A percentile compares a stretch with the other conserved stretches of the same genome.
Evolutionary conservation across 1,140 invertebrate genomes (phyloP).

Genomic region (Lasioglossum albipes): DNA sequence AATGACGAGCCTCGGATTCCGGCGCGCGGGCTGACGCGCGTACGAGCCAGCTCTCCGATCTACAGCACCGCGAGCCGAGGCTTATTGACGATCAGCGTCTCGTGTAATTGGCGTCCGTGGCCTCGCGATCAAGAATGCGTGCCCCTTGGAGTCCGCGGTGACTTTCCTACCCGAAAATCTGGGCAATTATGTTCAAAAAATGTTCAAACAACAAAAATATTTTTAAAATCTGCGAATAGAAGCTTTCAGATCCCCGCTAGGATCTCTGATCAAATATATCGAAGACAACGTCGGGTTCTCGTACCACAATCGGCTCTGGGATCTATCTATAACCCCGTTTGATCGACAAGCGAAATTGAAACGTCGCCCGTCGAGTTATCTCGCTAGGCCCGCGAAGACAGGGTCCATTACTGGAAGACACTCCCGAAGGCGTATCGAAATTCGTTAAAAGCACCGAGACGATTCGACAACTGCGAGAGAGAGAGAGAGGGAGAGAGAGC

Average conservation of each 20-base stretch:
- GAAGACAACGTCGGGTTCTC: no score
- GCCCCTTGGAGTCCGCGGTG: no score
- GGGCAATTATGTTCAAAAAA: no score
- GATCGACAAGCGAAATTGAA: conserved; percentile 26
- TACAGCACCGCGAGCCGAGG: background rate
- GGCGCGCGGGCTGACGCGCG: background rate
- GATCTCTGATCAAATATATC: no score
- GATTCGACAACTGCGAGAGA: background rate
- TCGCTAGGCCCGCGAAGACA: background rate
- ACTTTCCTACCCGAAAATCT: no score
- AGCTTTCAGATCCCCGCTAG: no score
- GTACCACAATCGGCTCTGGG: background rate
- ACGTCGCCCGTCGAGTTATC: conserved; percentile 5
- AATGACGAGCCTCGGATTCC: conserved; percentile 46
- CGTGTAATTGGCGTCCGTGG: background rate
- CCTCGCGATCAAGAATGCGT: background rate
- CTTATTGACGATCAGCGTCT: conserved; percentile 4
- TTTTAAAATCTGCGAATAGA: no score
- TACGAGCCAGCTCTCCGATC: background rate
- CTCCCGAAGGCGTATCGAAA: background rate
- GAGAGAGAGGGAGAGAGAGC: no score
- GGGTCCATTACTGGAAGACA: background rate
- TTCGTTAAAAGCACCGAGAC: conserved; percentile 11
- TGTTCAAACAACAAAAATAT: no score
- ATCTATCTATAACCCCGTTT: background rate